Evolutionary conservation across 2,113 vertebrate genomes (phyloP), one percentile per base, ranked within the genome.

Genomic region (Alaudala cheleensis): DNA sequence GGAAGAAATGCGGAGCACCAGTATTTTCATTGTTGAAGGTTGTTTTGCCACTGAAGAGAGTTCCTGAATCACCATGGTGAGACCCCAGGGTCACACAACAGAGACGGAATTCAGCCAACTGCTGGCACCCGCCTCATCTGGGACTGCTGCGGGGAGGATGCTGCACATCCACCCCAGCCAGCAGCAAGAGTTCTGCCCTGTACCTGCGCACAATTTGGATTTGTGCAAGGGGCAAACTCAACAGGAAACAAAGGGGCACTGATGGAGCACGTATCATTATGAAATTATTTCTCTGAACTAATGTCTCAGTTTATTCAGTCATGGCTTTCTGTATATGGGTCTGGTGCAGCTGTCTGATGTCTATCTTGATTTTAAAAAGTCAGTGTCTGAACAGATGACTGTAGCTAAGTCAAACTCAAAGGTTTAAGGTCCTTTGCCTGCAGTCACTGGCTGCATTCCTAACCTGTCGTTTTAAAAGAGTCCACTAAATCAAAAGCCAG

Each of bases 401-500:
- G 67, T 58, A 92, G 61, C 78, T 88, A 73, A 61, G 17, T 40
- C 78, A 47, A 33, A 77, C 37, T 61, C 58, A 61, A 72, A 50
- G 87, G 64, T 87, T 88, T 90, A 67, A 95, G 92, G 80, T 74
- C 57, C 56, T 90, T 90, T 82, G 82, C 94, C 94, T 86, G 83
- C 64, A 89, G 91, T 83, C 21, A 20, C 86, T 97, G 95, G 95
- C 94, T 94, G 64, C 5, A 0, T 91, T 95, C 90, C 94, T 91
- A 88, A 95, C 66, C 1, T 70, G 88, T 72, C 9, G 0, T 78
- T 96, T 91, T 51, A 78, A 88, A 54, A 42, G 71, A 93, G 76
- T 60, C 76, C 93, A 85, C 93, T 94, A 92, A 94, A 94, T 92
- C 90, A 95, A 95, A 95, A 94, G 90, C 88, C 88, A 91, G 90